Evolutionary conservation across 1,140 invertebrate species (phyloP).

Genomic region (Trichogramma pretiosum): DNA sequence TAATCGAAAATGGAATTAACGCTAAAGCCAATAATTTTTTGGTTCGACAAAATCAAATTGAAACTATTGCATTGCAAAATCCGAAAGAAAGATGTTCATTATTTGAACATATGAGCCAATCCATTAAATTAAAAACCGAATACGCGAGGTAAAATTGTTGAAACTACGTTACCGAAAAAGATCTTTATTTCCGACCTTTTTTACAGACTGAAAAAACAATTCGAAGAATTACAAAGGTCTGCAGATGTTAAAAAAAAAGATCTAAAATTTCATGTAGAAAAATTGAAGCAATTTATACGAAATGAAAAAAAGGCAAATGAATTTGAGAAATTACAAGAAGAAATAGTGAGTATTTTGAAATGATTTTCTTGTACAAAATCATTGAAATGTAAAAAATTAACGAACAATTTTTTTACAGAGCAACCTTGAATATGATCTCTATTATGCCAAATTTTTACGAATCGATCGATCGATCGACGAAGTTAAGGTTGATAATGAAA

Average conservation of each 20-base stretch:
- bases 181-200: background rate
- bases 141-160: conserved; percentile 57
- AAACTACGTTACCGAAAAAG: background rate
- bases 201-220: conserved; percentile 35
- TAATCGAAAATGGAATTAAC: conserved; percentile 80
- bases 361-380: background rate
- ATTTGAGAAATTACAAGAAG: conserved; percentile 78
- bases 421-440: conserved; percentile 4
- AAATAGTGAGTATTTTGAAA: conserved; percentile 70
- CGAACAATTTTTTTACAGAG: background rate
- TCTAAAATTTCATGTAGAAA: conserved; percentile 88
- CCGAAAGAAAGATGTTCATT: conserved; percentile 89
- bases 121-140: conserved; percentile 78
- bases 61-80: conserved; percentile 95
- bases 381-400: background rate
- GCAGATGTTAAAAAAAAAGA: too few species aligned
- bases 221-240: too few species aligned
- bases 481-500: background rate
- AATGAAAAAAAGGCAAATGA: conserved; percentile 84
- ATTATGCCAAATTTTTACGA: conserved; percentile 10
- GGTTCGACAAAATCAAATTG: conserved; percentile 94
- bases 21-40: conserved; percentile 95
- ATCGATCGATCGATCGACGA: background rate
- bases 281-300: conserved; percentile 91
- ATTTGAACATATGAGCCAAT: conserved; percentile 93